Evolutionary conservation across 2,888 invertebrate species (phyloP).

Genomic region (Neuroscelio doddi): DNA sequence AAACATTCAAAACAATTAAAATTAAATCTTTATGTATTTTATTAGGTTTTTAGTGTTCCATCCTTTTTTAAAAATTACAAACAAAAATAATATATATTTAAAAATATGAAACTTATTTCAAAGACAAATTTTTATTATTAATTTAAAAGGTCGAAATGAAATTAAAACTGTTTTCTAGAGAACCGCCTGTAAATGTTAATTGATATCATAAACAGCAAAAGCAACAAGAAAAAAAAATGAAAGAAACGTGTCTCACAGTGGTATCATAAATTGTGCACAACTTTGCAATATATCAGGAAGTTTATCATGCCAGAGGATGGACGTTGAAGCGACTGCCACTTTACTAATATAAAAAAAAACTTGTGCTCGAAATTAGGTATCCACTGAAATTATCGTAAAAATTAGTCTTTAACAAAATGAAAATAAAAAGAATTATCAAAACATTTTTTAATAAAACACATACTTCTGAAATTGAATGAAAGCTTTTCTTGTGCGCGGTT

Average conservation of each 20-base stretch:
- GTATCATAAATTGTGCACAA: conserved; percentile 42
- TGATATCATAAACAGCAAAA: conserved; percentile 36
- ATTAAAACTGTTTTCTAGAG: too few species aligned
- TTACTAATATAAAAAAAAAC: conserved; percentile 28
- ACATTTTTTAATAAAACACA: not conserved
- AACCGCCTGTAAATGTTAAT: conserved; percentile 34
- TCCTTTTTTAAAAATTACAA: too few species aligned
- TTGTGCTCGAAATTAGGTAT: conserved; percentile 71
- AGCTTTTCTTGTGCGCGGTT: conserved; percentile 18
- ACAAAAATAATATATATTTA: too few species aligned
- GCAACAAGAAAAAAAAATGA: conserved; percentile 12
- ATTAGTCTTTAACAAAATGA: not conserved
- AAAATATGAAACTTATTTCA: too few species aligned
- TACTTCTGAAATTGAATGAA: not conserved
- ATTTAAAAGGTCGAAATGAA: too few species aligned
- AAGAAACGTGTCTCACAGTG: conserved; percentile 7
- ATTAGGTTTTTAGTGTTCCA: too few species aligned
- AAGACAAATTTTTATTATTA: too few species aligned
- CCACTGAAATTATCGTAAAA: conserved; percentile 16
- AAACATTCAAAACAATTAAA: too few species aligned
- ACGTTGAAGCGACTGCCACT: conserved; percentile 41
- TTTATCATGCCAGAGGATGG: conserved; percentile 16
- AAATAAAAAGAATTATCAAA: too few species aligned
- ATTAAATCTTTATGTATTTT: too few species aligned
- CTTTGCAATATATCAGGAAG: conserved; percentile 34